Conservation (phyloP, 1,140 invertebrate genomes). For the Drosophila kikkawai region DNA sequence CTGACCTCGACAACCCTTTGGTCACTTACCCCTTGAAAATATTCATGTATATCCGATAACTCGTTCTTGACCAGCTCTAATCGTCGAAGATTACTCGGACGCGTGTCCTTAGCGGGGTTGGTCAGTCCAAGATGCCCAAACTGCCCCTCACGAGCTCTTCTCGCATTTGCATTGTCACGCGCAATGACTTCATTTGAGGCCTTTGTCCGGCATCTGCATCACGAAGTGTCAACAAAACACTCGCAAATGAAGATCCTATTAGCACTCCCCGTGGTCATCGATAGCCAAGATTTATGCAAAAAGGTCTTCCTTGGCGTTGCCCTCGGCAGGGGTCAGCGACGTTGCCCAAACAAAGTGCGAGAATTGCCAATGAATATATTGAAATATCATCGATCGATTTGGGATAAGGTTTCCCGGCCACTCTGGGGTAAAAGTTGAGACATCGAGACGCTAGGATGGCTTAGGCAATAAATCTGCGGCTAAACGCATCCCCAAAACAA, state of each 20-base stretch:
- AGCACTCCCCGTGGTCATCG: slow-evolving; percentile 50
- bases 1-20: slow-evolving; percentile 53
- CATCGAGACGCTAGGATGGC: slow-evolving; percentile 34
- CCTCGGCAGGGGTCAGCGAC: slow-evolving; percentile 48
- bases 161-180: slow-evolving; percentile 66
- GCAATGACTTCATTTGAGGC: slow-evolving; percentile 34
- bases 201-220: slow-evolving; percentile 33
- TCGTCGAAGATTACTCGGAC: slow-evolving; percentile 46
- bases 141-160: slow-evolving; percentile 40
- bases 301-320: background rate
- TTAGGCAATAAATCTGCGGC: slow-evolving; percentile 63
- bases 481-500: slow-evolving; percentile 63
- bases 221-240: slow-evolving; percentile 48
- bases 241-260: slow-evolving; percentile 58
- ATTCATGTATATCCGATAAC: slow-evolving; percentile 28
- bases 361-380: slow-evolving; percentile 61
- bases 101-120: slow-evolving; percentile 62
- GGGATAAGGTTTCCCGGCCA: background rate
- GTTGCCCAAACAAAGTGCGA: slow-evolving; percentile 49
- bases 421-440: slow-evolving; percentile 55
- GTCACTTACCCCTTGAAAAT: slow-evolving; percentile 6
- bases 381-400: slow-evolving; percentile 60
- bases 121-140: slow-evolving; percentile 44
- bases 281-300: slow-evolving; percentile 47
- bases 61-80: slow-evolving; percentile 67